Evolutionary conservation across 2,888 invertebrate genomes (phyloP).

Genomic region (Acanthosepion esculentum): DNA sequence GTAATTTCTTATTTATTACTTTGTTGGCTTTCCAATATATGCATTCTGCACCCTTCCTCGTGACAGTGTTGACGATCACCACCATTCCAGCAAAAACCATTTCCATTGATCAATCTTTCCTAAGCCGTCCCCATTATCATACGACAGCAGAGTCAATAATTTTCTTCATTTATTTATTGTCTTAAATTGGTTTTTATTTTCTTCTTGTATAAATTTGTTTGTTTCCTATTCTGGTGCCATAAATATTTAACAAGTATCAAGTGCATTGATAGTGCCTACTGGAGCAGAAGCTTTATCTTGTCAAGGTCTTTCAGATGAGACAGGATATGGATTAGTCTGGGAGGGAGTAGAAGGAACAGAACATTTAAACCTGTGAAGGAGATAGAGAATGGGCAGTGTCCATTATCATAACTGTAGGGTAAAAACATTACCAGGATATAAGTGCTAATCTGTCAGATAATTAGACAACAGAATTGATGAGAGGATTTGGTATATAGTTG

Average conservation of each 20-base stretch:
- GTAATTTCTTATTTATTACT: conserved; percentile 6
- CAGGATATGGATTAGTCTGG: not conserved
- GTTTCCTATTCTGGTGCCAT: not conserved
- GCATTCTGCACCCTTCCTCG: not conserved
- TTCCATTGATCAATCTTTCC: not conserved
- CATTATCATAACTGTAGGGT: not conserved
- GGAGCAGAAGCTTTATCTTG: not conserved
- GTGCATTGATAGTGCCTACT: not conserved
- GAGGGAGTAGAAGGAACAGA: not conserved
- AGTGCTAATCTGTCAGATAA: not conserved
- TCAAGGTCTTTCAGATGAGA: not conserved
- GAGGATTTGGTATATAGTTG: not conserved
- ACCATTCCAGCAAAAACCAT: not conserved
- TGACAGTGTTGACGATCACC: not conserved
- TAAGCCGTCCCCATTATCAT: not conserved
- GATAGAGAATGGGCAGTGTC: not conserved
- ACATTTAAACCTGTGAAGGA: not conserved
- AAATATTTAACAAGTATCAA: conserved; percentile 23
- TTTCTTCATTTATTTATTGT: conserved; percentile 24
- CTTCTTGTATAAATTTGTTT: not conserved
- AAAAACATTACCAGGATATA: not conserved
- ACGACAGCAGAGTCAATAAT: conserved; percentile 4
- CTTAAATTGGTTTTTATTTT: not conserved
- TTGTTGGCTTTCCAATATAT: not conserved
- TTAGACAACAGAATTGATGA: not conserved